phyloP scores from a whole-genome alignment of 2,113 vertebrate species.

The rabbit (Oryctolagus cuniculus) region mOryCun1.1 NC_091440.1:10428001-10428500 shows the following conservation, averaged over 20 bases:
- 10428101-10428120: not conserved
- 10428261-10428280: not conserved
- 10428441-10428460: not conserved
- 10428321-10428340: not conserved
- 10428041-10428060: not conserved
- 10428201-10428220: not conserved
- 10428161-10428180: not conserved
- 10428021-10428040: not conserved
- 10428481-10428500: not conserved
- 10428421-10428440: not conserved
- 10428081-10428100: not conserved
- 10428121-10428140: not conserved
- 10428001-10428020: not conserved
- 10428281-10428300: not conserved
- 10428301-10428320: not conserved
- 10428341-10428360: not conserved
- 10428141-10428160: not conserved
- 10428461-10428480: slow-evolving; percentile 1
- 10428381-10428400: not conserved
- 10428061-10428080: not conserved
- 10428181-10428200: not conserved
- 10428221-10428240: not conserved
- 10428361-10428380: not conserved
- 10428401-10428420: slow-evolving; percentile 30
- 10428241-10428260: not conserved